A percentile compares a stretch with the other conserved stretches of the same genome.
phyloP scores from a whole-genome alignment of 2,113 vertebrate species.

The Spilogale gracilis region DNA sequence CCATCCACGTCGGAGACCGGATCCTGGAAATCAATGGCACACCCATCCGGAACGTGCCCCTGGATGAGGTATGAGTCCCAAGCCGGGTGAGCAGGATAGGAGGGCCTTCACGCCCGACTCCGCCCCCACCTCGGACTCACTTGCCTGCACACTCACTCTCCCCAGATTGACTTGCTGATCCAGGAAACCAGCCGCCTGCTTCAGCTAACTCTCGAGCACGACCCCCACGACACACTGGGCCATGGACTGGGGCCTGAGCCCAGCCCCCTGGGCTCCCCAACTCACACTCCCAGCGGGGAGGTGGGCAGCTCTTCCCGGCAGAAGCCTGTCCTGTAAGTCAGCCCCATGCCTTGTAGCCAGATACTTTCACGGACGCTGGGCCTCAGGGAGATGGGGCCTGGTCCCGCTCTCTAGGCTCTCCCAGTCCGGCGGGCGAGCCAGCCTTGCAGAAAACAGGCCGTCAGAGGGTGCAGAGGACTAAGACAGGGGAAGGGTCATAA shows the following conservation, averaged over 20 bases:
- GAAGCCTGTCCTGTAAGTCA: slow-evolving; percentile 81
- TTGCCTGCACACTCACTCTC: not conserved
- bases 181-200: slow-evolving; percentile 97
- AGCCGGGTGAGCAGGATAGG: not conserved
- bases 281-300: slow-evolving; percentile 87
- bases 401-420: not conserved
- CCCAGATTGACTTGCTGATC: slow-evolving; percentile 96
- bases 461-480: not conserved
- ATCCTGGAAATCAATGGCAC: slow-evolving; percentile 99
- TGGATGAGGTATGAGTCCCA: slow-evolving; percentile 93
- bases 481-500: not conserved
- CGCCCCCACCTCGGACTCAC: not conserved
- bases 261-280: slow-evolving; percentile 89
- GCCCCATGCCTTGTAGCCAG: not conserved
- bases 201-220: slow-evolving; percentile 97
- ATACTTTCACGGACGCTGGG: accelerated
- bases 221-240: slow-evolving; percentile 90
- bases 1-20: slow-evolving; percentile 97
- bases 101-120: accelerated
- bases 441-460: not conserved
- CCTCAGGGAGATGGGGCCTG: accelerated
- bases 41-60: slow-evolving; percentile 95
- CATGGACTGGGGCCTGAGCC: slow-evolving; percentile 83
- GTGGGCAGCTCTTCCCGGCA: slow-evolving; percentile 82
- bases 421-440: not conserved